Evolutionary conservation across 2,113 vertebrate genomes (phyloP).

Genomic region (Sceloporus tristichus): DNA sequence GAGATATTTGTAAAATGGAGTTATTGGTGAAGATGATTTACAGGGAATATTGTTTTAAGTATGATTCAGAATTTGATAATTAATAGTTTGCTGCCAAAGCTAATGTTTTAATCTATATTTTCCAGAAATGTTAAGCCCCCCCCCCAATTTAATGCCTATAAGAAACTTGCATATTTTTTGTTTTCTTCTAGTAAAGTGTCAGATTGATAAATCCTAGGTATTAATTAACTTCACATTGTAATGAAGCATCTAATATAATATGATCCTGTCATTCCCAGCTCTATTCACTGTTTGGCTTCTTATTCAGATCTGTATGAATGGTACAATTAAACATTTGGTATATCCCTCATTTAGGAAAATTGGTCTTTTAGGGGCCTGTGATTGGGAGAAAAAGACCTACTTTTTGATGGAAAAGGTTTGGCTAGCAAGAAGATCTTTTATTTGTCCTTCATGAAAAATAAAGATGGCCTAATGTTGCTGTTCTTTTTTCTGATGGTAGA

Average conservation of each 20-base stretch:
- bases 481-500: constrained; percentile 27
- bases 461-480: not conserved
- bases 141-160: not conserved
- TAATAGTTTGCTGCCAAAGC: not conserved
- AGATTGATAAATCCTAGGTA: constrained; percentile 22
- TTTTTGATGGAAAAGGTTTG: constrained; percentile 29
- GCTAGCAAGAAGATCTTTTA: constrained; percentile 16
- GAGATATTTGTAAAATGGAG: not conserved
- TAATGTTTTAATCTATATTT: constrained; percentile 3
- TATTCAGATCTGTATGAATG: constrained; percentile 12
- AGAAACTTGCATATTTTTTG: not conserved
- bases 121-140: not conserved
- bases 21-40: not conserved
- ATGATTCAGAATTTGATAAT: not conserved
- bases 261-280: constrained; percentile 21
- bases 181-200: constrained; percentile 5
- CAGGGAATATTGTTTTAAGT: constrained; percentile 1
- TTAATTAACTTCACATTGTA: constrained; percentile 27
- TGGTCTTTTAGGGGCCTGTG: constrained; percentile 2
- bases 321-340: constrained; percentile 31
- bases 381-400: constrained; percentile 34
- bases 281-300: constrained; percentile 3
- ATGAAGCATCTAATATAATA: constrained; percentile 28
- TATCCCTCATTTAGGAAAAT: constrained; percentile 22
- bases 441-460: constrained; percentile 25